Base-by-base conservation (phyloP, 2,797 vertebrate species). In the Varecia variegata region DNA sequence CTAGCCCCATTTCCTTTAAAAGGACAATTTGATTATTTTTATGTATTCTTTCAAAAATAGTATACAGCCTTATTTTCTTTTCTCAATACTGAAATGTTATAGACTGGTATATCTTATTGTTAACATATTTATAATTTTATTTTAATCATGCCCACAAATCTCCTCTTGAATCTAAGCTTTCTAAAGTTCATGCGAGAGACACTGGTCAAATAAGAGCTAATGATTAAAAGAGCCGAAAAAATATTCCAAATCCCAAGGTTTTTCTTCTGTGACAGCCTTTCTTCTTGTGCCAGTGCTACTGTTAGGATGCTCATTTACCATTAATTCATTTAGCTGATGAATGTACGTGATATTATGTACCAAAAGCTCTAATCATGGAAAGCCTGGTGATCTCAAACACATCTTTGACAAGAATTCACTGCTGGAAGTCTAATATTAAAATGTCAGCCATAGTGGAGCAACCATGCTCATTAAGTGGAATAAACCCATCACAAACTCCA, bases 351-450 rank as follows among this genome's bases (percentile, higher is more conserved):
- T 91, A 97, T 97, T 98, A 97, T 94, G 77, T 96, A 97, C 0
- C 0, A 91, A 98, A 98, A 97, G 47, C 90, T 97, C 93, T 97
- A 97, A 97, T 97, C 87, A 95, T 88, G 76, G 93, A 97, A 98
- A 98, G 94, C 91, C 38, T 90, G 43, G 97, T 97, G 98, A 98
- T 98, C 95, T 97, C 96, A 98, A 98, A 77, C 90, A 68, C 93
- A 97, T 97, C 82, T 95, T 89, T 97, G 95, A 98, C 95, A 98
- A 97, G 97, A 98, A 94, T 97, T 98, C 98, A 97, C 98, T 96
- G 97, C 93, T 98, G 97, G 98, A 98, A 98, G 96, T 95, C 98
- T 97, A 94, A 97, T 96, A 97, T 97, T 95, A 98, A 98, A 98
- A 98, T 98, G 97, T 97, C 98, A 98, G 97, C 95, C 95, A 97